Evolutionary conservation across 2,113 vertebrate genomes (phyloP).

Genomic region (Pandion haliaetus): DNA sequence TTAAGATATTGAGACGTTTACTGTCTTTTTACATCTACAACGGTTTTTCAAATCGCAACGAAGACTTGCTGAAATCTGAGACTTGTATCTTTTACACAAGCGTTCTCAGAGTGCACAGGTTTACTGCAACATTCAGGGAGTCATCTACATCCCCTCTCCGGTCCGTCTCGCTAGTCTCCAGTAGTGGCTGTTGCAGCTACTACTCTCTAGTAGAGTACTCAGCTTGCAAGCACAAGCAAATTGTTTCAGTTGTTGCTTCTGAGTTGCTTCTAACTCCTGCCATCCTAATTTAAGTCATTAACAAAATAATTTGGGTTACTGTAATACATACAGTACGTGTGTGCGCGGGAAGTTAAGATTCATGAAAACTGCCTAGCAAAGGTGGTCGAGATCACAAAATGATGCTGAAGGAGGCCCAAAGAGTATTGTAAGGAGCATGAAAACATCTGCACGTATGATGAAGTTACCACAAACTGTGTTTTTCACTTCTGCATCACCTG

Average conservation of each 20-base stretch:
- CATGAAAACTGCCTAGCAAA: not conserved
- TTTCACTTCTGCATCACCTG: not conserved
- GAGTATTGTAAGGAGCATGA: not conserved
- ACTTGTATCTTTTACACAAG: not conserved
- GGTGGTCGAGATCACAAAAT: not conserved
- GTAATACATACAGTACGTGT: accelerated
- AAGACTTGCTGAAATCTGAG: not conserved
- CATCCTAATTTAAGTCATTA: not conserved
- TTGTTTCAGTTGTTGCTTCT: not conserved
- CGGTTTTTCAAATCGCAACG: not conserved
- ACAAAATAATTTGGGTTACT: not conserved
- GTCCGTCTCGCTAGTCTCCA: not conserved
- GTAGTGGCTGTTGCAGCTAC: not conserved
- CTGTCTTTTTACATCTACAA: not conserved
- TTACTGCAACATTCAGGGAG: not conserved
- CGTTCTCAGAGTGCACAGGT: not conserved
- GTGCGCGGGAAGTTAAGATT: not conserved
- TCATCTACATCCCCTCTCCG: not conserved
- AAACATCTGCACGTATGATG: not conserved
- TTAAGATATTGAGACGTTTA: not conserved
- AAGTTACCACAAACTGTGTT: not conserved
- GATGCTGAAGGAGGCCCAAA: not conserved
- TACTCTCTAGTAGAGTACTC: not conserved
- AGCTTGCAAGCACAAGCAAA: not conserved
- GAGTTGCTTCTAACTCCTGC: not conserved